Conservation (phyloP, 64 coral and sea anemone species). For the Dendrophyllia cribrosa region DNA sequence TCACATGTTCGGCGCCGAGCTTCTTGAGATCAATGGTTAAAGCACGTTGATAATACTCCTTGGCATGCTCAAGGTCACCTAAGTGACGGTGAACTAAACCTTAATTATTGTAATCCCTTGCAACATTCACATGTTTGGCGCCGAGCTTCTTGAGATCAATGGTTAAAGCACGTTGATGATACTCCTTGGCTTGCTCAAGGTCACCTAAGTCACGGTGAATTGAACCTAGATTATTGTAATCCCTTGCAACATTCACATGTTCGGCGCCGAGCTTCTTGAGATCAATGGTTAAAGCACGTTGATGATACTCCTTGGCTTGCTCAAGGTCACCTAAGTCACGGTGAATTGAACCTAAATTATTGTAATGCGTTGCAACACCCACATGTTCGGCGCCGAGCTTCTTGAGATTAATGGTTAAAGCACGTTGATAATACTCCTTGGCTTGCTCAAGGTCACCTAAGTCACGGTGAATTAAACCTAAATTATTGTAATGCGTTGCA, state of each 20-base stretch:
- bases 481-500: too few relatives aligned
- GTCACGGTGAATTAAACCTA: too few relatives aligned
- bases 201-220: not conserved
- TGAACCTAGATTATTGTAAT: not conserved
- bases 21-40: too few relatives aligned
- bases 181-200: slow-evolving; percentile 13
- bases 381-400: not conserved
- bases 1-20: too few relatives aligned
- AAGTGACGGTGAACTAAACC: too few relatives aligned
- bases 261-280: not conserved
- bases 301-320: slow-evolving; percentile 6
- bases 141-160: too few relatives aligned
- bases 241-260: slow-evolving; percentile 13
- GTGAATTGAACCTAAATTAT: slow-evolving; percentile 1
- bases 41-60: too few relatives aligned
- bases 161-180: slow-evolving; percentile 21
- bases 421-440: not conserved
- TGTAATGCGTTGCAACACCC: not conserved
- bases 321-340: not conserved
- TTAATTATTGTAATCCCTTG: too few relatives aligned
- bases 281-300: not conserved
- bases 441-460: too few relatives aligned
- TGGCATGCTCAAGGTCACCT: too few relatives aligned
- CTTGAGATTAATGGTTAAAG: not conserved
- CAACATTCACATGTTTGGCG: too few relatives aligned